Conservation (phyloP, 37 sponge, comb jelly and placozoan genomes). For the Axinella damicornis region DNA sequence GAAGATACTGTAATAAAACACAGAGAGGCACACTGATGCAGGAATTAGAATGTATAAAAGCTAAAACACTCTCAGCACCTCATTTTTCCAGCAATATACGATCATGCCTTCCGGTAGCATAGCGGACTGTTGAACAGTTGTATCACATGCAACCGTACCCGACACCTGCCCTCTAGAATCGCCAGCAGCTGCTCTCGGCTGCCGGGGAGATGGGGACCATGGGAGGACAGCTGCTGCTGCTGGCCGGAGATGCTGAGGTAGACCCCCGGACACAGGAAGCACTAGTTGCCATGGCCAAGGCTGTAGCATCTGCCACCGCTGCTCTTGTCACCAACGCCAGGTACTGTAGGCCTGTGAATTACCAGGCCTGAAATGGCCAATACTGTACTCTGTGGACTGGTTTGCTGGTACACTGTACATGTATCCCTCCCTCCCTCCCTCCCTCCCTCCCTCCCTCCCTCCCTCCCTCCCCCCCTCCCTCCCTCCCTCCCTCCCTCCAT, state of each 20-base stretch:
- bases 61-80: no score
- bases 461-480: neutral
- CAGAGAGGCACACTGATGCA: no score
- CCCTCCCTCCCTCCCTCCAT: neutral
- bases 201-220: conserved; percentile 86
- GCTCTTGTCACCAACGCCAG: conserved; percentile 91
- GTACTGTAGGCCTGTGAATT: conserved; percentile 1
- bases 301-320: conserved; percentile 90
- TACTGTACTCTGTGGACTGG: neutral
- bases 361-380: neutral
- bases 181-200: conserved; percentile 72
- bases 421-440: neutral
- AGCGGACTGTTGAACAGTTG: no score
- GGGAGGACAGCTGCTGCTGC: conserved; percentile 75
- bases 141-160: no score
- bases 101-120: no score
- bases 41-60: no score
- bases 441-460: neutral
- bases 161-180: conserved; percentile 46
- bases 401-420: neutral
- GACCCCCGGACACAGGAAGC: conserved; percentile 82
- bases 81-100: no score
- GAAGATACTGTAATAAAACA: no score
- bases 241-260: conserved; percentile 83
- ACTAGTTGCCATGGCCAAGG: conserved; percentile 91